phyloP scores from a whole-genome alignment of 2,113 vertebrate species.

The Rhinoptilus africanus region DNA sequence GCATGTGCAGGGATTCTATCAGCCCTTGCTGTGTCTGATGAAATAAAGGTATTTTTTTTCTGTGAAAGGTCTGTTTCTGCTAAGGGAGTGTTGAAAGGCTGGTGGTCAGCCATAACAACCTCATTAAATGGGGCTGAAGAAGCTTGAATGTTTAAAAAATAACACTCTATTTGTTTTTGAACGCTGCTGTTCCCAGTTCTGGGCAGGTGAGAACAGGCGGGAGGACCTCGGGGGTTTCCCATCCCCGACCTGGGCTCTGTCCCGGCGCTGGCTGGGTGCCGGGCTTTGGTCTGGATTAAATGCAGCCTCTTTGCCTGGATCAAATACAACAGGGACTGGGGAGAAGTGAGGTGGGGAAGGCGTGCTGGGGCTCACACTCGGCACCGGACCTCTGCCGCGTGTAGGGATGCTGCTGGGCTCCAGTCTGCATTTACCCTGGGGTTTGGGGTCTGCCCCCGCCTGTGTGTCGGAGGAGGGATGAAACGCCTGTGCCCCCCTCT shows the following conservation, averaged over 20 bases:
- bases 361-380: fast-evolving
- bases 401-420: background rate
- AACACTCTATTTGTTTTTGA: background rate
- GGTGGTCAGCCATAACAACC: background rate
- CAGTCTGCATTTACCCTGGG: fast-evolving
- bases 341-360: fast-evolving
- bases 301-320: fast-evolving
- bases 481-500: background rate
- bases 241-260: background rate
- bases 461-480: background rate
- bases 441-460: background rate
- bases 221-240: background rate
- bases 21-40: background rate
- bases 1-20: fast-evolving
- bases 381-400: fast-evolving
- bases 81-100: background rate
- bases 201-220: background rate
- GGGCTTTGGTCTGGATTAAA: background rate
- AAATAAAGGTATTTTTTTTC: background rate
- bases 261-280: background rate
- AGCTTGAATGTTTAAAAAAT: background rate
- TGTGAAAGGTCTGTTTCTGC: background rate
- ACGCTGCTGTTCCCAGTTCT: background rate
- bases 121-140: background rate
- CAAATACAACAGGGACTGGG: fast-evolving